Conservation (phyloP, 2,888 invertebrate genomes). For the Aricia artaxerxes region DNA sequence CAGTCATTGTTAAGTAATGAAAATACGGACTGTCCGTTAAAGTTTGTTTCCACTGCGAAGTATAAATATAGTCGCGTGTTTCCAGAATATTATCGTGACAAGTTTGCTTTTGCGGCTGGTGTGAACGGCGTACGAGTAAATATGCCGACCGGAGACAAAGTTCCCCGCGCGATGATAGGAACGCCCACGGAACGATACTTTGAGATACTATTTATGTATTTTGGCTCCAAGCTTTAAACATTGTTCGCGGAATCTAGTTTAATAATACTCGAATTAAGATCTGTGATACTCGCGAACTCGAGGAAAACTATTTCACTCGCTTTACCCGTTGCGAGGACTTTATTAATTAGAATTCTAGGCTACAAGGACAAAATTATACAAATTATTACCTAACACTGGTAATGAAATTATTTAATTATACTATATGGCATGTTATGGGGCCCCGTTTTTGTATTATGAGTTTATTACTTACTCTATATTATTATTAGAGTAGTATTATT, state of each 20-base stretch:
- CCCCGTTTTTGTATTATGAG: neutral
- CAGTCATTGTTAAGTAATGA: slow-evolving; percentile 17
- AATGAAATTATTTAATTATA: neutral
- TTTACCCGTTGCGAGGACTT: neutral
- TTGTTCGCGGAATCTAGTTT: neutral
- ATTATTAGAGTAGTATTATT: too few relatives aligned
- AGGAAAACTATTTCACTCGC: neutral
- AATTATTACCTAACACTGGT: neutral
- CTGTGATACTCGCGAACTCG: neutral
- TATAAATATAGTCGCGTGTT: slow-evolving; percentile 28
- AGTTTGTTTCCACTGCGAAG: slow-evolving; percentile 22
- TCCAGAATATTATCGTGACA: slow-evolving; percentile 28
- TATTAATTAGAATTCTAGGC: neutral
- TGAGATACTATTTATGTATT: slow-evolving; percentile 25
- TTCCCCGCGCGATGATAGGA: slow-evolving; percentile 23
- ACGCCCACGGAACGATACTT: slow-evolving; percentile 24
- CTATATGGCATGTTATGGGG: neutral
- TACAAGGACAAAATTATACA: slow-evolving; percentile 4
- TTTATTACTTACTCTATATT: neutral
- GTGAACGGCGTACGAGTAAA: slow-evolving; percentile 26
- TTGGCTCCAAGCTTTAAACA: slow-evolving; percentile 25
- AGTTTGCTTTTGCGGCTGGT: slow-evolving; percentile 26
- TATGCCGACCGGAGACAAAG: slow-evolving; percentile 27
- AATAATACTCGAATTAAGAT: slow-evolving; percentile 19
- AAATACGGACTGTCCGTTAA: slow-evolving; percentile 25